Percentiles rank a stretch among this genome's conserved stretches.
These are phyloP conservation scores for Melitaea cinxia DNA, from an alignment of 1,140 invertebrate species.

Conservation along the genomic window DNA sequence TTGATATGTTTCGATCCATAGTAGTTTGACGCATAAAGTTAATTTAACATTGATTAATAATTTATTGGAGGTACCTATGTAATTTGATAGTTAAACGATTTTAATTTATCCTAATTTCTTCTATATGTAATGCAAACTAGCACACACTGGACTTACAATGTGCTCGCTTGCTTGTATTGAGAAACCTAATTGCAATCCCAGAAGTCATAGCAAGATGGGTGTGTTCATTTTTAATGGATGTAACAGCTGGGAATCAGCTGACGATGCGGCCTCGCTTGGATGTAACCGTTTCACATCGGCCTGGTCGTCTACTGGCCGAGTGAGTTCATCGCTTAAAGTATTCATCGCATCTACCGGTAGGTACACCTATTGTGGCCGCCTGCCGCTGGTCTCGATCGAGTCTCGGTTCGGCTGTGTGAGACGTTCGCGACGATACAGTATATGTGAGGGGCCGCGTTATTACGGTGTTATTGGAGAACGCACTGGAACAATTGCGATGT, in stretches of 20 bases:
- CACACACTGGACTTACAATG: not conserved
- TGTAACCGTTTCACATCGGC: conserved; percentile 17
- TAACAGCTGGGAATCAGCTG: conserved; percentile 70
- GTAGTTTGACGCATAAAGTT: too few species aligned
- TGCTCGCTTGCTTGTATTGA: conserved; percentile 19
- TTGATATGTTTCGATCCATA: too few species aligned
- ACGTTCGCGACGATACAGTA: conserved; percentile 45
- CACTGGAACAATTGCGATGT: conserved; percentile 45
- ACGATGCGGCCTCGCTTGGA: conserved; percentile 38
- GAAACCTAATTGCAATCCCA: conserved; percentile 49
- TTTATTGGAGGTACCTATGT: too few species aligned
- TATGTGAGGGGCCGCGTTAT: conserved; percentile 57
- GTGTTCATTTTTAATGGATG: conserved; percentile 49
- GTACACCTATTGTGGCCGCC: conserved; percentile 22
- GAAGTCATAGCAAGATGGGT: conserved; percentile 29
- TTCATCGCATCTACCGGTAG: conserved; percentile 17
- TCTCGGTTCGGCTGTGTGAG: conserved; percentile 27
- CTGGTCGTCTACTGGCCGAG: conserved; percentile 21
- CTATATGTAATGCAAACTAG: not conserved
- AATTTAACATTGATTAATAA: too few species aligned
- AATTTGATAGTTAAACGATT: not conserved
- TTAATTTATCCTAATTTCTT: not conserved
- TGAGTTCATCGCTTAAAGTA: conserved; percentile 38
- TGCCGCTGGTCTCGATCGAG: conserved; percentile 33
- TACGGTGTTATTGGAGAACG: conserved; percentile 49